Conservation (phyloP, 2,113 vertebrate species). For the Excalfactoria chinensis region DNA sequence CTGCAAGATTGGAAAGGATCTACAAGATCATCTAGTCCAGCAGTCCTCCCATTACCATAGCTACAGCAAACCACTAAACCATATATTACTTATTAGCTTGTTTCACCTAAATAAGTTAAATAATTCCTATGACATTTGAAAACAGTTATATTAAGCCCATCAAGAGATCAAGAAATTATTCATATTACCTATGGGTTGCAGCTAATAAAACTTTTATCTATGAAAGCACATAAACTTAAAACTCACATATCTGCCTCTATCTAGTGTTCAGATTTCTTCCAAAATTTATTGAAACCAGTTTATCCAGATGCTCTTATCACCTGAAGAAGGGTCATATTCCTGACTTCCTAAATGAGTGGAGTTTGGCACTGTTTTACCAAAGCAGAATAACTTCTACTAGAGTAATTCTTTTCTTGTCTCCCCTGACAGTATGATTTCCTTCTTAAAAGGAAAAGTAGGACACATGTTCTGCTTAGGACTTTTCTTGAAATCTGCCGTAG, state of each 20-base stretch:
- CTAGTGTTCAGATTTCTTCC: neutral
- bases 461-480: neutral
- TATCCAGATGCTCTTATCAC: neutral
- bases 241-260: neutral
- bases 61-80: too few species aligned
- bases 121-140: neutral
- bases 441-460: neutral
- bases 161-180: neutral
- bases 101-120: neutral
- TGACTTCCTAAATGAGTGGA: neutral
- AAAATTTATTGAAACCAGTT: neutral
- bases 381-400: neutral
- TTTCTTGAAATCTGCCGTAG: neutral
- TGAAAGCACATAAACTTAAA: neutral
- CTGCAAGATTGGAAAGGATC: too few species aligned
- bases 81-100: neutral
- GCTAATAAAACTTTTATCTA: neutral
- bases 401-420: neutral
- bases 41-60: too few species aligned
- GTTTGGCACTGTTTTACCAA: neutral
- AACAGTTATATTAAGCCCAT: neutral
- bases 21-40: too few species aligned
- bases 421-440: neutral
- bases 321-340: neutral
- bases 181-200: neutral